Evolutionary conservation across 30 jellyfish, hydroid and myxozoan genomes (phyloP).

Genomic region (Turritopsis dohrnii): DNA sequence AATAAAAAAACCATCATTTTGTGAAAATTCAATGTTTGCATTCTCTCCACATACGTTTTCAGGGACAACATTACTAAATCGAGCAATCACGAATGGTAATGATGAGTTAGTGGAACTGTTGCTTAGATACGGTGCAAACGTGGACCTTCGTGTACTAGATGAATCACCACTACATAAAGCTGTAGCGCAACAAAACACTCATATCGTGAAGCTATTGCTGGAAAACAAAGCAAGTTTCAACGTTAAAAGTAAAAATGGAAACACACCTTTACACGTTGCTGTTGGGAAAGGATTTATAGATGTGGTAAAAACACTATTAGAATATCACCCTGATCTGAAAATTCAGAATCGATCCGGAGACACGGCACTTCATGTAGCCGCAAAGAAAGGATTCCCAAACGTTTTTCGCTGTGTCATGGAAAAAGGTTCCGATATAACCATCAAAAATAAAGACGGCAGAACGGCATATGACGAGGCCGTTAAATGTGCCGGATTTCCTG

Average conservation of each 20-base stretch:
- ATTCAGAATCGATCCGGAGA: conserved; percentile 1
- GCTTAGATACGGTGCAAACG: conserved; percentile 12
- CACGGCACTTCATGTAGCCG: background rate
- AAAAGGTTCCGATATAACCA: background rate
- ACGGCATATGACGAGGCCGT: conserved; percentile 15
- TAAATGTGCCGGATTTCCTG: background rate
- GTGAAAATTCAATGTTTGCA: no score
- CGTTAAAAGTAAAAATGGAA: conserved; percentile 6
- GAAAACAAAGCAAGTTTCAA: background rate
- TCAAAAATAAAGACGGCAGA: conserved; percentile 6
- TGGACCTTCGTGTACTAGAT: background rate
- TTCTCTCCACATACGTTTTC: no score
- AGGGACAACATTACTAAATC: conserved; percentile 5
- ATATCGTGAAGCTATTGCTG: conserved; percentile 1
- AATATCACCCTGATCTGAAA: background rate
- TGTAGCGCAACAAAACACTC: background rate
- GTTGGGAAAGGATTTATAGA: background rate
- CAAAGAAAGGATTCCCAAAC: background rate
- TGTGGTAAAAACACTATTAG: background rate
- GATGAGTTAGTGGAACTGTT: background rate
- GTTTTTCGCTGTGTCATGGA: background rate
- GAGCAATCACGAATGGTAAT: conserved; percentile 3
- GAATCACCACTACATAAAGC: conserved; percentile 14
- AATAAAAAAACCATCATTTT: no score
- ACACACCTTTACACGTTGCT: background rate